Evolutionary conservation across 2,797 vertebrate genomes (phyloP).

Genomic region (Hylomyscus alleni): DNA sequence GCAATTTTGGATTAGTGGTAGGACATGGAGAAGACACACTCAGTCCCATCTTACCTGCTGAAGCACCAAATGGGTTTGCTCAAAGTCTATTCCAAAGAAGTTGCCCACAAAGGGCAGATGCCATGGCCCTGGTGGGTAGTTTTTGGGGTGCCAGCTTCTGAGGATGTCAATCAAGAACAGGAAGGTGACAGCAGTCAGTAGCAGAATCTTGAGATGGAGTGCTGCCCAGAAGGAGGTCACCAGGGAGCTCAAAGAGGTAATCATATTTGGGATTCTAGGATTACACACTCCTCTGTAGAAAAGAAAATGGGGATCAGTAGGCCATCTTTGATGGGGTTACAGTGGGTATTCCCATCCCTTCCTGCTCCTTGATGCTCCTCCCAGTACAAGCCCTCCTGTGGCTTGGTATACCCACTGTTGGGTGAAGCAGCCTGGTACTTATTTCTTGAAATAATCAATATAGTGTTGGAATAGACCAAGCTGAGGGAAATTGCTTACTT

Average conservation of each 20-base stretch:
- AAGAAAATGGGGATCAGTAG: not conserved
- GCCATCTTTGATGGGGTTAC: not conserved
- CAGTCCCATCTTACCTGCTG: not conserved
- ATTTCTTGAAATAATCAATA: not conserved
- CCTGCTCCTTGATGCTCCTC: not conserved
- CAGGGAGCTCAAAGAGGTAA: not conserved
- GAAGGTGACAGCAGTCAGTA: conserved; percentile 46
- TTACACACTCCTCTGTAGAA: accelerated
- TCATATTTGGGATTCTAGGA: accelerated
- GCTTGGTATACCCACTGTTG: not conserved
- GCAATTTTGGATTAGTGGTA: no score
- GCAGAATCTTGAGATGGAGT: not conserved
- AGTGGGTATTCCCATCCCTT: not conserved
- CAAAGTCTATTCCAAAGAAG: not conserved
- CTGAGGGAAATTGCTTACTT: not conserved
- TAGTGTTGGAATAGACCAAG: not conserved
- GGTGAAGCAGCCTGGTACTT: not conserved
- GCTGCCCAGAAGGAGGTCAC: not conserved
- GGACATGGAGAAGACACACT: not conserved
- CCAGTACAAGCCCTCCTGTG: not conserved
- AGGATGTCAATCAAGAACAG: conserved; percentile 55
- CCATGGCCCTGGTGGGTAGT: conserved; percentile 64
- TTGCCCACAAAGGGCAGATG: conserved; percentile 50
- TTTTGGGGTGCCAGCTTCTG: conserved; percentile 35
- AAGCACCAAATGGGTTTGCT: not conserved